These are phyloP conservation scores for Aselliscus stoliczkanus DNA, from an alignment of 2,797 vertebrate genomes.

Conservation along the genomic window DNA sequence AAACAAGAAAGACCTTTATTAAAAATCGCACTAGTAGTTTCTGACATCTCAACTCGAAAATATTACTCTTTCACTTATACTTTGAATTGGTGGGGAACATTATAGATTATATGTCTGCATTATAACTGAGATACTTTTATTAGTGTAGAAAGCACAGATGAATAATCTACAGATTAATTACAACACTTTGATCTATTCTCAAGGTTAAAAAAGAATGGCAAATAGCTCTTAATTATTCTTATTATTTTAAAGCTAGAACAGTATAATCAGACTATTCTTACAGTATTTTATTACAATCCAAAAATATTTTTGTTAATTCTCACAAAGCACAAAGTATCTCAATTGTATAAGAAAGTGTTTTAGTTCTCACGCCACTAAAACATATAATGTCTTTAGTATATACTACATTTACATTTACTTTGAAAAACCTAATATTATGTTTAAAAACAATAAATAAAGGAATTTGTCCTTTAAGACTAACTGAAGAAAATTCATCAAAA, in stretches of 20 bases:
- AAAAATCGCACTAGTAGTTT: neutral
- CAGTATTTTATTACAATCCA: neutral
- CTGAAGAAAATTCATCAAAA: slow-evolving; percentile 1
- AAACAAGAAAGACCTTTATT: neutral
- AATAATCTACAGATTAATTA: neutral
- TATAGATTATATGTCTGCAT: neutral
- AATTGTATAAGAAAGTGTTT: neutral
- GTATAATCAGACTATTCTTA: neutral
- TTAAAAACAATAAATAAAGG: neutral
- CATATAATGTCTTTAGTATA: neutral
- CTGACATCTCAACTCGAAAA: neutral
- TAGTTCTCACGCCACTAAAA: neutral
- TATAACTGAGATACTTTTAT: neutral
- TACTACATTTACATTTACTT: neutral
- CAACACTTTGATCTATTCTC: neutral
- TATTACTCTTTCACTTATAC: neutral
- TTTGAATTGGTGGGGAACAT: neutral
- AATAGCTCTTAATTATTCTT: neutral
- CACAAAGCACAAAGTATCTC: neutral
- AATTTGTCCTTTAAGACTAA: neutral
- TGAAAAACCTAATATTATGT: neutral
- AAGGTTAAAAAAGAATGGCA: neutral
- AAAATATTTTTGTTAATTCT: neutral
- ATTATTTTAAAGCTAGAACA: neutral
- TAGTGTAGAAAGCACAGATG: neutral